phyloP scores from a whole-genome alignment of 2,797 vertebrate species.

The Anableps anableps region DNA sequence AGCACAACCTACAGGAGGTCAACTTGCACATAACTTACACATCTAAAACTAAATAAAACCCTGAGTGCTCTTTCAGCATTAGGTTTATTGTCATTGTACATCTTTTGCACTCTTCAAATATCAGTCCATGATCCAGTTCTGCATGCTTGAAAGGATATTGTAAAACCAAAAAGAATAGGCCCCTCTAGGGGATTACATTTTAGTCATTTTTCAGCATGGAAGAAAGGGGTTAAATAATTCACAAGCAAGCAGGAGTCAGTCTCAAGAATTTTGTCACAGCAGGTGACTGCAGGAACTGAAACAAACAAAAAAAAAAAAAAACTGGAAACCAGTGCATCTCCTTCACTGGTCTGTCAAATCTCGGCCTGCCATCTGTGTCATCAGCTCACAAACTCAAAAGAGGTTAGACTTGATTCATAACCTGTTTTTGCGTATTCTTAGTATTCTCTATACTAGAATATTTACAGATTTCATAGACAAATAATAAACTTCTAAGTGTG shows the following conservation, averaged over 20 bases:
- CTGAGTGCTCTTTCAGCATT: not conserved
- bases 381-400: not conserved
- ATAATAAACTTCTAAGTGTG: not conserved
- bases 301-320: not conserved
- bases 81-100: not conserved
- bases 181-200: not conserved
- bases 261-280: not conserved
- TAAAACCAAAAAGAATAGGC: not conserved
- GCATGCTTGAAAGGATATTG: not conserved
- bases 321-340: not conserved
- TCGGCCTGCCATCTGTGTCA: not conserved
- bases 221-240: not conserved
- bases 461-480: not conserved
- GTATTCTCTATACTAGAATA: not conserved
- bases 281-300: not conserved
- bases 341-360: not conserved
- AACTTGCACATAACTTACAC: not conserved
- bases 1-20: not conserved
- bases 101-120: not conserved
- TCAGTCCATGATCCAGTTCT: not conserved
- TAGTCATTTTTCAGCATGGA: not conserved
- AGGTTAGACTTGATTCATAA: constrained; percentile 4
- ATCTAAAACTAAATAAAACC: not conserved
- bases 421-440: not conserved
- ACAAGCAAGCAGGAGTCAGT: not conserved